Evolutionary conservation across 2,797 vertebrate species (phyloP).

Genomic region (Sebastes diaconus): DNA sequence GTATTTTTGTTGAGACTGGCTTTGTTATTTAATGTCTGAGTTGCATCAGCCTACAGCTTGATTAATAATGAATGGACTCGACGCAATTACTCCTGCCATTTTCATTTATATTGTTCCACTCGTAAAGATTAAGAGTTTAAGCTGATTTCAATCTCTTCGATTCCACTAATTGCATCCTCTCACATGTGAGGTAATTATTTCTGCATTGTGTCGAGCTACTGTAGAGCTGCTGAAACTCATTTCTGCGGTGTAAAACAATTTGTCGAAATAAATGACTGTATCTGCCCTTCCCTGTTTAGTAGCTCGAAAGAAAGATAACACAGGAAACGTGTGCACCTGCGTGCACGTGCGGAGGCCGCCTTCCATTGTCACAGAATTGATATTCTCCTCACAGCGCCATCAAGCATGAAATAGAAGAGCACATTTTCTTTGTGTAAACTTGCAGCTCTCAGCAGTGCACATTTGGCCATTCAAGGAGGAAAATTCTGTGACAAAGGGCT

Average conservation of each 20-base stretch:
- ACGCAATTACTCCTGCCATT: conserved; percentile 38
- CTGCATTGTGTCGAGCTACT: conserved; percentile 13
- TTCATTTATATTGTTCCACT: conserved; percentile 48
- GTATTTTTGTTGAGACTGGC: neutral
- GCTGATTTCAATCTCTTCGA: conserved; percentile 59
- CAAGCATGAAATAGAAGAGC: conserved; percentile 36
- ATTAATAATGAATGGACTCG: conserved; percentile 47
- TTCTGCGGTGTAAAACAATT: conserved; percentile 26
- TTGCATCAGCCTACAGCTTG: conserved; percentile 36
- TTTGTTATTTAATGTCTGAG: conserved; percentile 36
- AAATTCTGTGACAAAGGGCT: neutral
- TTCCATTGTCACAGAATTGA: neutral
- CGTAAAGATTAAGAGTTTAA: conserved; percentile 59
- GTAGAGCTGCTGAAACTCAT: conserved; percentile 17
- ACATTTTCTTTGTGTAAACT: conserved; percentile 46
- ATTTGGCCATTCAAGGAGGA: neutral
- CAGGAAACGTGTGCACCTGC: neutral
- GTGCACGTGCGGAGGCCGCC: neutral
- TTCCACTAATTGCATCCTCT: conserved; percentile 54
- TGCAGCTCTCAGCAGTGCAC: conserved; percentile 31
- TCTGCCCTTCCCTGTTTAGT: conserved; percentile 23
- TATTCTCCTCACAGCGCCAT: conserved; percentile 25
- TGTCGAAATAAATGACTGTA: conserved; percentile 30
- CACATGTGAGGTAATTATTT: conserved; percentile 53
- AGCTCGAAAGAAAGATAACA: conserved; percentile 20